phyloP scores from a whole-genome alignment of 2,888 invertebrate species.

The Cephus sareptanus region DNA sequence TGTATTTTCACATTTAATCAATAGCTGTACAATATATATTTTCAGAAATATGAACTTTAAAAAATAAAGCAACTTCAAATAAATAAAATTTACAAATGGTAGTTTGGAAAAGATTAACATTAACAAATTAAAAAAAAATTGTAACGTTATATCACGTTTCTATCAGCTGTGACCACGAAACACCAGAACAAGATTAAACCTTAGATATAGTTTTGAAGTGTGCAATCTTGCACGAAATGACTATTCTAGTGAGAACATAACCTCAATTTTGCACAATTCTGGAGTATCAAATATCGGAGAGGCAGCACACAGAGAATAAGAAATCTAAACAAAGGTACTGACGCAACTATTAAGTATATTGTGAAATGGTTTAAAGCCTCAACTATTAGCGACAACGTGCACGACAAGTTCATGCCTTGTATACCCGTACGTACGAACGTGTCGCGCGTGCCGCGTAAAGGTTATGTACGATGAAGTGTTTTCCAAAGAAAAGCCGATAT shows the following conservation, averaged over 20 bases:
- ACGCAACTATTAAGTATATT: background rate
- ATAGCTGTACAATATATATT: background rate
- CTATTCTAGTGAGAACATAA: background rate
- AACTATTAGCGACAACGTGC: background rate
- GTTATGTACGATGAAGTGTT: conserved; percentile 27
- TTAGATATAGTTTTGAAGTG: background rate
- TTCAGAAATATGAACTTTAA: background rate
- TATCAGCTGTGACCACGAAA: background rate
- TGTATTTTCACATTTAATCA: background rate
- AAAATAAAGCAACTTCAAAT: background rate
- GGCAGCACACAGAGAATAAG: background rate
- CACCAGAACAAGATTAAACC: background rate
- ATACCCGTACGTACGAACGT: conserved; percentile 26
- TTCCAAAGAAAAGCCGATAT: background rate
- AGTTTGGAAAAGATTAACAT: background rate
- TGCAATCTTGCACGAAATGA: background rate
- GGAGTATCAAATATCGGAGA: background rate
- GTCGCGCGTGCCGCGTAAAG: conserved; percentile 32
- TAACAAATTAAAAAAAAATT: background rate
- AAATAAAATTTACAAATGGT: background rate
- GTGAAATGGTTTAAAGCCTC: background rate
- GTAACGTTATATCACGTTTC: background rate
- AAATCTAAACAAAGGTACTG: background rate
- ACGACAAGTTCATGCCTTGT: background rate
- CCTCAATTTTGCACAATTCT: background rate